A percentile compares a stretch with the other conserved stretches of the same genome.
These are phyloP conservation scores for Tyria jacobaeae DNA, from an alignment of 2,888 invertebrate species.

Conservation along the genomic window DNA sequence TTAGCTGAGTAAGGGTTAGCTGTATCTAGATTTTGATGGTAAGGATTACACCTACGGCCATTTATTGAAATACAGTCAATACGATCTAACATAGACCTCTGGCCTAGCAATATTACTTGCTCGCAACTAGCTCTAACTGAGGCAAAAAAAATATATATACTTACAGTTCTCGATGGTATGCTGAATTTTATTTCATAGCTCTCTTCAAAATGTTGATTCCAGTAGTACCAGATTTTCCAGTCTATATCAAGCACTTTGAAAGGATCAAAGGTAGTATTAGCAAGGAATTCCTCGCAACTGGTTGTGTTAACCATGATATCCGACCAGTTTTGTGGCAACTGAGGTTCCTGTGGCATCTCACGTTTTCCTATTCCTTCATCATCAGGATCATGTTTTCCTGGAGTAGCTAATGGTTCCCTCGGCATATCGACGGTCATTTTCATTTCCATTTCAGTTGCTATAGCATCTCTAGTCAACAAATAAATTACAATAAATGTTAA, in stretches of 20 bases:
- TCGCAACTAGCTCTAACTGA: no score
- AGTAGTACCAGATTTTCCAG: constrained; percentile 73
- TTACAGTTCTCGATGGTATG: constrained; percentile 56
- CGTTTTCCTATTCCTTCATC: not conserved
- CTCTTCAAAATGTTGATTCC: constrained; percentile 56
- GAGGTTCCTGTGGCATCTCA: not conserved
- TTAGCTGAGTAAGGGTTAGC: no score
- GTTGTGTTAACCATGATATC: constrained; percentile 57
- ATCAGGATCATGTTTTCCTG: not conserved
- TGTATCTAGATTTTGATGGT: not conserved
- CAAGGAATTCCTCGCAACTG: constrained; percentile 64
- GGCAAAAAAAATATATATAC: constrained; percentile 26
- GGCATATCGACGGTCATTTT: not conserved
- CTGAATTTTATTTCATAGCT: constrained; percentile 63
- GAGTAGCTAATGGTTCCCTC: not conserved
- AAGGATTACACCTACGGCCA: not conserved
- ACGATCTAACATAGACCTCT: not conserved
- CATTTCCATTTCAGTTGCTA: not conserved
- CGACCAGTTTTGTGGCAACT: not conserved
- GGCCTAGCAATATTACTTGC: not conserved
- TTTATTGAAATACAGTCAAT: not conserved
- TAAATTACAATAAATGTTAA: not conserved
- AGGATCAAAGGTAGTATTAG: constrained; percentile 54
- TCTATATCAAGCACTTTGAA: constrained; percentile 59
- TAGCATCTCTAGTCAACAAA: not conserved